Base-by-base conservation (phyloP, 2,113 vertebrate species). In the Acrocephalus kingi region DNA sequence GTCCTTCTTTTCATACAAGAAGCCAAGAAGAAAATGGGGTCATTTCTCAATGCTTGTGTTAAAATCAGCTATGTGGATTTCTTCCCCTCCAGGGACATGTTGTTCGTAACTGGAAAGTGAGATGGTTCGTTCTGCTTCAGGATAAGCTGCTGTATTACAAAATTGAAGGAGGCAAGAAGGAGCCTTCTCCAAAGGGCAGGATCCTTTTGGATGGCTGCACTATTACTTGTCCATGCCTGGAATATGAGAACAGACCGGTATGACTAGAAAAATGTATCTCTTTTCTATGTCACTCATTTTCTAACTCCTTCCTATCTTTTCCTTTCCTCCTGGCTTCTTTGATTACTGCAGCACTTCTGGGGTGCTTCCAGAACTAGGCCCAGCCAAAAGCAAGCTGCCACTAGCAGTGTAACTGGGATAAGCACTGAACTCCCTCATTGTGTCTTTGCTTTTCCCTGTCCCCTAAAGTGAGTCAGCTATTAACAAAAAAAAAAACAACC, bases 91-190 rank as follows among this genome's bases (percentile, higher is more conserved):
- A 99, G 99, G 99, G 99, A 27, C 99, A 99, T 39, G n/a, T 99
- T 19, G 99, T 99, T 67, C 99, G 98, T 51, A 99, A 99, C 97
- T 99, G 99, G 99, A 99, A 99, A 96, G 98, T 97, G 3, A 98
- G 99, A 23, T 99, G 99, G 99, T 99, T 99, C 15, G 98, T 99
- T 77, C 93, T 99, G 79, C 97, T 94, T 69, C 97, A 99, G 45
- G 99, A 99, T 94, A 98, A 98, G n/a, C 97, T 99, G 90, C 96
- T 99, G 27, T 99, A 99, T 89, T 99, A 99, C 96, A 99, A 99
- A 95, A 98, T 98, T 14, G 98, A 99, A 56, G 98, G 98, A 31
- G 98, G 99, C 18, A 99, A 98, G 96, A 98, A 97, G 39, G 98
- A 98, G 74, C 97, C 98, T 16, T 97, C 98, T 61, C 99, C 99